Conservation (phyloP, 2,888 invertebrate genomes). For the Pachymerium ferrugineum region DNA sequence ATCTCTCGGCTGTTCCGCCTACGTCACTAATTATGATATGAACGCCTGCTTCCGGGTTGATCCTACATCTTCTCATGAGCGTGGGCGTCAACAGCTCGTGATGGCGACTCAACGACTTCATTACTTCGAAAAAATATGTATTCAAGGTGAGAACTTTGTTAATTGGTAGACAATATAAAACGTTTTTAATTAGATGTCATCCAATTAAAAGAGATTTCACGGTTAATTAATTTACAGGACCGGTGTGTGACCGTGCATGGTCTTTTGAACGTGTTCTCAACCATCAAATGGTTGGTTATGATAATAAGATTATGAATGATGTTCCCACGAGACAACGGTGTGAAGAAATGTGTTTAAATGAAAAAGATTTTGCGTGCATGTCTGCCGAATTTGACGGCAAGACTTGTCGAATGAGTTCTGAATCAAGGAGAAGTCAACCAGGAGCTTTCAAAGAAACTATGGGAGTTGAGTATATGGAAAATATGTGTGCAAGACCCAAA, state of each 20-base stretch:
- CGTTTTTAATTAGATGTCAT: neutral
- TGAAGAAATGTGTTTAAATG: slow-evolving; percentile 58
- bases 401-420: slow-evolving; percentile 62
- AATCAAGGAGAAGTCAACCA: slow-evolving; percentile 68
- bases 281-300: slow-evolving; percentile 64
- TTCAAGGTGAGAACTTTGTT: neutral
- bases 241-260: slow-evolving; percentile 59
- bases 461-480: slow-evolving; percentile 73
- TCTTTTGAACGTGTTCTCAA: slow-evolving; percentile 69
- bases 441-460: slow-evolving; percentile 60
- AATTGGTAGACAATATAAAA: neutral
- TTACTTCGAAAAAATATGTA: slow-evolving; percentile 27
- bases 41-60: slow-evolving; percentile 38
- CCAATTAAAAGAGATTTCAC: neutral
- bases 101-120: slow-evolving; percentile 27
- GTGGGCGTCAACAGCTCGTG: neutral
- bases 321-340: slow-evolving; percentile 63
- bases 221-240: slow-evolving; percentile 35
- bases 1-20: slow-evolving; percentile 38
- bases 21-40: slow-evolving; percentile 39
- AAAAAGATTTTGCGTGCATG: slow-evolving; percentile 53
- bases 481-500: slow-evolving; percentile 62
- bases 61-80: slow-evolving; percentile 34
- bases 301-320: slow-evolving; percentile 57
- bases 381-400: slow-evolving; percentile 55